Conservation (phyloP, 2,888 invertebrate genomes). For the Plagodis pulveraria region DNA sequence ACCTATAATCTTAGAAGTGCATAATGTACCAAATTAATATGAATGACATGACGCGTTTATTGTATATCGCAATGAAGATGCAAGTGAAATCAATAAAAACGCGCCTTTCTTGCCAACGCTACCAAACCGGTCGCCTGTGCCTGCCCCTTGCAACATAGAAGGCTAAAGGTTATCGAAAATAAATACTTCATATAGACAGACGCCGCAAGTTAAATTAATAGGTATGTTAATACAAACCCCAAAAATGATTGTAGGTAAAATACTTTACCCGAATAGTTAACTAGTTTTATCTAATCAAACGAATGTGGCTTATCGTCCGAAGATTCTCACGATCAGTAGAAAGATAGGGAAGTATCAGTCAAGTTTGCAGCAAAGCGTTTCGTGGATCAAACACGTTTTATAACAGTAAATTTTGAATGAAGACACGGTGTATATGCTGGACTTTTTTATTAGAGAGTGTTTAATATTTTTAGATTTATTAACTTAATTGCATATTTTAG, state of each 20-base stretch:
- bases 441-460: conserved; percentile 9
- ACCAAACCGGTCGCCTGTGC: conserved; percentile 54
- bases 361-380: conserved; percentile 40
- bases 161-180: conserved; percentile 9
- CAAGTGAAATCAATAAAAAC: conserved; percentile 46
- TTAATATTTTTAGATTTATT: conserved; percentile 1
- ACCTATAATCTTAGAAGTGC: background rate
- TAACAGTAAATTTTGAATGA: conserved; percentile 32
- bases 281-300: conserved; percentile 50
- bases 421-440: conserved; percentile 13
- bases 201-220: conserved; percentile 9
- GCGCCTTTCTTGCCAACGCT: conserved; percentile 41
- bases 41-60: conserved; percentile 23
- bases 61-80: conserved; percentile 31
- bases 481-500: conserved; percentile 5
- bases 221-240: conserved; percentile 8
- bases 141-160: conserved; percentile 55
- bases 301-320: conserved; percentile 46
- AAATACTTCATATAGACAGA: conserved; percentile 22
- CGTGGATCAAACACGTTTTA: conserved; percentile 30
- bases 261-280: conserved; percentile 8
- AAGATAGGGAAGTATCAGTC: conserved; percentile 39
- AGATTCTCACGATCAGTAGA: conserved; percentile 57
- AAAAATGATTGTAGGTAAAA: conserved; percentile 20
- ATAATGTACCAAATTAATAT: conserved; percentile 14